Conservation (phyloP, 2,888 invertebrate genomes). For the Petrophora chlorosata region DNA sequence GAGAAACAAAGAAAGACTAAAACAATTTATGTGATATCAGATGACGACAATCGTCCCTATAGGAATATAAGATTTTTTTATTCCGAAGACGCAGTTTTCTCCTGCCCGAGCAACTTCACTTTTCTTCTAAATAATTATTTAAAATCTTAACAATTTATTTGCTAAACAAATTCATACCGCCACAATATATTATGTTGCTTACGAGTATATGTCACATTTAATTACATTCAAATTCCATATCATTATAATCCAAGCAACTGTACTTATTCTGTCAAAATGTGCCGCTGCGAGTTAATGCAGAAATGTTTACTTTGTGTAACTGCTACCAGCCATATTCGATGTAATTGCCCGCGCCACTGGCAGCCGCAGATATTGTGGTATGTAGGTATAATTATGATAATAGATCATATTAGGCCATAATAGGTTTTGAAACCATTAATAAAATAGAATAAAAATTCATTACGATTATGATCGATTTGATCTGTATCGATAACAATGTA, state of each 20-base stretch:
- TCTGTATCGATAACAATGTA: conserved; percentile 2
- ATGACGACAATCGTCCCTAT: no score
- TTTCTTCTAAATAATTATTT: no score
- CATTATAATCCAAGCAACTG: conserved; percentile 3
- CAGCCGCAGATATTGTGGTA: conserved; percentile 15
- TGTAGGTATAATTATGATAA: conserved; percentile 19
- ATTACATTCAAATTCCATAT: conserved; percentile 2
- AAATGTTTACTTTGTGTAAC: conserved; percentile 24
- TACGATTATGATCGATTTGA: conserved; percentile 21
- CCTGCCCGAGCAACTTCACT: no score
- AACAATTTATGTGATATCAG: no score
- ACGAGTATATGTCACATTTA: background rate
- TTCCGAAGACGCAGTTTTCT: no score
- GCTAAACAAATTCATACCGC: no score
- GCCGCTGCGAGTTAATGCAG: conserved; percentile 8
- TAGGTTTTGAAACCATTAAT: conserved; percentile 23
- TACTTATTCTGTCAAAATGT: conserved; percentile 21
- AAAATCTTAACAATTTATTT: no score
- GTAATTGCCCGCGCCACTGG: conserved; percentile 20
- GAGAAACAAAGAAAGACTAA: no score
- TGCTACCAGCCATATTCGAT: conserved; percentile 20
- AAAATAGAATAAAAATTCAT: conserved; percentile 21
- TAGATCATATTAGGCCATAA: conserved; percentile 25
- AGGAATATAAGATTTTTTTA: no score
- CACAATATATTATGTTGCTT: no score